Conservation (phyloP, 2,113 vertebrate genomes). For the Phyllostomus discolor region DNA sequence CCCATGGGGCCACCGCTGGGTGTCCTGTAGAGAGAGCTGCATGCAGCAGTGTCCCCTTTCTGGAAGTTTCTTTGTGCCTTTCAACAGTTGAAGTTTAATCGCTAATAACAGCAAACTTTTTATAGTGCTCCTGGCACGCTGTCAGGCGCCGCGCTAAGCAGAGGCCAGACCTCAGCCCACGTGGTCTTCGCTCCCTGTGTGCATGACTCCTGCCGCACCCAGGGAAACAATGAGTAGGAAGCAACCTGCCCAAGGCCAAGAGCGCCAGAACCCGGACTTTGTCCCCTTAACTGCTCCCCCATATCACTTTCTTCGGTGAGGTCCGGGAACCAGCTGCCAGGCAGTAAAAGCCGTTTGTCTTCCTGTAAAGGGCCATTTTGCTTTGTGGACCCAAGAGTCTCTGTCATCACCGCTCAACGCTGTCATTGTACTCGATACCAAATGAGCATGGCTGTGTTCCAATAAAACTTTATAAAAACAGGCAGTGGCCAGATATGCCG, state of each 20-base stretch:
- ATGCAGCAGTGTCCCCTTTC: not conserved
- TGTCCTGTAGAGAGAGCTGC: not conserved
- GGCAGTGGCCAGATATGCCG: not conserved
- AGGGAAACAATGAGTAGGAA: not conserved
- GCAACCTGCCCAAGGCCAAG: not conserved
- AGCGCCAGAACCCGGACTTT: not conserved
- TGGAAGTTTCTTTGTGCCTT: not conserved
- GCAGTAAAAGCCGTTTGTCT: not conserved
- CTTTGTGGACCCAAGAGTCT: not conserved
- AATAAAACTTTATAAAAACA: slow-evolving; percentile 52
- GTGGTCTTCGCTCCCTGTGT: not conserved
- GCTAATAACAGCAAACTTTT: not conserved
- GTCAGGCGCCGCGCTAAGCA: not conserved
- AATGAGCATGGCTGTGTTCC: not conserved
- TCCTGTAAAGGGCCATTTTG: not conserved
- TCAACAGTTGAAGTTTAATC: not conserved
- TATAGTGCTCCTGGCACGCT: not conserved
- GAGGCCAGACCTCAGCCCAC: not conserved
- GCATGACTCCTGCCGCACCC: not conserved
- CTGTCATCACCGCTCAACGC: not conserved
- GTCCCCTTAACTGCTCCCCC: not conserved
- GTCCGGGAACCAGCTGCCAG: not conserved
- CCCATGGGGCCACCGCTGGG: not conserved
- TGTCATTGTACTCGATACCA: accelerated
- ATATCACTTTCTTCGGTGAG: not conserved